phyloP scores from a whole-genome alignment of 2,888 invertebrate genomes.

The Pharmacophagus antenor region DNA sequence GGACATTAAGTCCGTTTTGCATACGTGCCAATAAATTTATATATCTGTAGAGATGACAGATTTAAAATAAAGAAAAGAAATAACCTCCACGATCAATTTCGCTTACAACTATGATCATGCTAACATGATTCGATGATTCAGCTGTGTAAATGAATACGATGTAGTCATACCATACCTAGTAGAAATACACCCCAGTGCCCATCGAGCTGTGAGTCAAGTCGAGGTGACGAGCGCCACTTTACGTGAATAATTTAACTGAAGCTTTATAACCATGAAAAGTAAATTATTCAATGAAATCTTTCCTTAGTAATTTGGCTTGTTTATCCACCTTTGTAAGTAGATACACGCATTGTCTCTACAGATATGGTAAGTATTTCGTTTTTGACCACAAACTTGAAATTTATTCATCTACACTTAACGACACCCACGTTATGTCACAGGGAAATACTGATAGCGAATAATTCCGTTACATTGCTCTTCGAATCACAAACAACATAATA shows the following conservation, averaged over 20 bases:
- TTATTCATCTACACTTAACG: not conserved
- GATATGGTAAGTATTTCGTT: not conserved
- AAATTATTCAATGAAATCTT: slow-evolving; percentile 29
- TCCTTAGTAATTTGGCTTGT: slow-evolving; percentile 26
- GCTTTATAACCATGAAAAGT: slow-evolving; percentile 23
- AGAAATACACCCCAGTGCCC: slow-evolving; percentile 8
- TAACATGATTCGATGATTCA: slow-evolving; percentile 27
- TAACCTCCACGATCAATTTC: not conserved
- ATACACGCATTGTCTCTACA: not conserved
- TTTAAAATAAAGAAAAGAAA: not conserved
- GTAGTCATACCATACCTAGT: slow-evolving; percentile 26
- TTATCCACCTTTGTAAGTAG: slow-evolving; percentile 7
- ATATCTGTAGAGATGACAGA: not conserved
- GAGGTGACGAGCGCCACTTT: slow-evolving; percentile 25
- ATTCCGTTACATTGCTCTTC: not conserved
- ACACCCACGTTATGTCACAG: not conserved
- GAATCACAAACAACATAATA: not conserved
- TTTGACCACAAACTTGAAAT: not conserved
- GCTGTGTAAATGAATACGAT: slow-evolving; percentile 27
- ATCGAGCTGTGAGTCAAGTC: slow-evolving; percentile 25
- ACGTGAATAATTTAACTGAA: slow-evolving; percentile 27
- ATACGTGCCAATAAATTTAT: too few species aligned
- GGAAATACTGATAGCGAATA: not conserved
- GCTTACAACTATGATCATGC: not conserved
- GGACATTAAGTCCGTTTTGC: not conserved